A percentile compares a stretch with the other conserved stretches of the same genome.
These are phyloP conservation scores for Halictus quadricinctus DNA, from an alignment of 2,888 invertebrate species.

Conservation along the genomic window DNA sequence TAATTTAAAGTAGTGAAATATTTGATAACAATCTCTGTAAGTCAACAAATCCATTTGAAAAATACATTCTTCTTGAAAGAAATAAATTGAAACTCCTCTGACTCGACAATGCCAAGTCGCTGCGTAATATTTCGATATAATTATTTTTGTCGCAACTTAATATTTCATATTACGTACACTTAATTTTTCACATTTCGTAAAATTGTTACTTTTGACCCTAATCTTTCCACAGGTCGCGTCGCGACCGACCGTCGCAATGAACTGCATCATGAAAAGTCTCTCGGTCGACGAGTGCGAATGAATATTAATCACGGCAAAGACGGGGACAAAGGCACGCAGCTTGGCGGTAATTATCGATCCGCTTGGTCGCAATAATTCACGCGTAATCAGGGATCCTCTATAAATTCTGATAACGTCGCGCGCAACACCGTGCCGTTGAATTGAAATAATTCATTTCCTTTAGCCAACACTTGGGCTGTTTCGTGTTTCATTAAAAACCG, in stretches of 20 bases:
- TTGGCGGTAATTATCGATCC: conserved; percentile 18
- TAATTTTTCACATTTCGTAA: too few species aligned
- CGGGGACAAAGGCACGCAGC: conserved; percentile 19
- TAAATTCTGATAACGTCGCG: conserved; percentile 34
- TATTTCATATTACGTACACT: too few species aligned
- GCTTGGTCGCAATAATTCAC: conserved; percentile 9
- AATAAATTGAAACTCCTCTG: too few species aligned
- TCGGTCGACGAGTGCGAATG: conserved; percentile 22
- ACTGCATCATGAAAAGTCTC: conserved; percentile 2
- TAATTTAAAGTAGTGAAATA: too few species aligned
- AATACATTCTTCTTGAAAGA: too few species aligned
- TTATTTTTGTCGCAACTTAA: too few species aligned
- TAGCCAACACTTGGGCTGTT: not conserved
- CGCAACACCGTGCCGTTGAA: not conserved
- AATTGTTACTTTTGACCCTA: not conserved
- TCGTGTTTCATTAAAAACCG: not conserved
- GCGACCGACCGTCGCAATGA: not conserved
- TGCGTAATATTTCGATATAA: too few species aligned
- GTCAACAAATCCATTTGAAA: too few species aligned
- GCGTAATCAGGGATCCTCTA: conserved; percentile 11
- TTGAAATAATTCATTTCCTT: not conserved
- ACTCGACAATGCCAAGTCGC: too few species aligned
- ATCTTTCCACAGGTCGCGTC: not conserved
- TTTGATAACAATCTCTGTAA: too few species aligned
- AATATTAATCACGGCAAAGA: conserved; percentile 40